These are phyloP conservation scores for Nephrotoma appendiculata DNA, from an alignment of 2,888 invertebrate species.

Conservation along the genomic window DNA sequence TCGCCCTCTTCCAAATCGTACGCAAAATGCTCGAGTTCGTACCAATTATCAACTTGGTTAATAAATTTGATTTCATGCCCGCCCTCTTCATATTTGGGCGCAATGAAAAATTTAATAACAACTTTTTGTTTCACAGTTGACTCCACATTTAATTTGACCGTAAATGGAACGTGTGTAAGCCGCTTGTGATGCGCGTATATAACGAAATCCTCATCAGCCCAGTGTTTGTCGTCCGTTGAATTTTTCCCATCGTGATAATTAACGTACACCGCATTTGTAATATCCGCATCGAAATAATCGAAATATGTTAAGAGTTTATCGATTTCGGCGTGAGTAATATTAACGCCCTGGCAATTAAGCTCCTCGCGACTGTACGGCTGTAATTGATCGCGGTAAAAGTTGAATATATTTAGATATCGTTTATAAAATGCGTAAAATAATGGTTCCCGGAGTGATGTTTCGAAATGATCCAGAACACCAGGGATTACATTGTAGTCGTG, in stretches of 20 bases:
- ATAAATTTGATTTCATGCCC: slow-evolving; percentile 40
- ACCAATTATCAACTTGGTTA: slow-evolving; percentile 45
- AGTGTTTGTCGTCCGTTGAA: background rate
- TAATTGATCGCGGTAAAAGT: slow-evolving; percentile 43
- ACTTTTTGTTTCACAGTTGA: slow-evolving; percentile 44
- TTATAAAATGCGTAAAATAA: slow-evolving; percentile 56
- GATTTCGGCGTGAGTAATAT: slow-evolving; percentile 44
- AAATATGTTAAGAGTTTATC: slow-evolving; percentile 55
- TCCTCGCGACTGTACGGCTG: slow-evolving; percentile 47
- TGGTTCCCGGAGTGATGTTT: slow-evolving; percentile 56
- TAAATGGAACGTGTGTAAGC: slow-evolving; percentile 51
- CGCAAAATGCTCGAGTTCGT: slow-evolving; percentile 50
- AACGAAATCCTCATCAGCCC: slow-evolving; percentile 8
- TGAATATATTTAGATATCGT: slow-evolving; percentile 39
- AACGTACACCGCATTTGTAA: slow-evolving; percentile 32
- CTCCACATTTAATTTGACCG: slow-evolving; percentile 38
- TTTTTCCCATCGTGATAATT: slow-evolving; percentile 22
- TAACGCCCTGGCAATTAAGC: slow-evolving; percentile 45
- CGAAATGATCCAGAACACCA: slow-evolving; percentile 42
- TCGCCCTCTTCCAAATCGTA: slow-evolving; percentile 43
- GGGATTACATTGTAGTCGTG: slow-evolving; percentile 22
- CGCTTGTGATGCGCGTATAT: slow-evolving; percentile 44
- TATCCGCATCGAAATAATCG: slow-evolving; percentile 49
- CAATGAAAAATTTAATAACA: slow-evolving; percentile 52
- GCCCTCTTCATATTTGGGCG: slow-evolving; percentile 49